Evolutionary conservation across 2,888 invertebrate genomes (phyloP).

Genomic region (Rhyacophila evoluta): DNA sequence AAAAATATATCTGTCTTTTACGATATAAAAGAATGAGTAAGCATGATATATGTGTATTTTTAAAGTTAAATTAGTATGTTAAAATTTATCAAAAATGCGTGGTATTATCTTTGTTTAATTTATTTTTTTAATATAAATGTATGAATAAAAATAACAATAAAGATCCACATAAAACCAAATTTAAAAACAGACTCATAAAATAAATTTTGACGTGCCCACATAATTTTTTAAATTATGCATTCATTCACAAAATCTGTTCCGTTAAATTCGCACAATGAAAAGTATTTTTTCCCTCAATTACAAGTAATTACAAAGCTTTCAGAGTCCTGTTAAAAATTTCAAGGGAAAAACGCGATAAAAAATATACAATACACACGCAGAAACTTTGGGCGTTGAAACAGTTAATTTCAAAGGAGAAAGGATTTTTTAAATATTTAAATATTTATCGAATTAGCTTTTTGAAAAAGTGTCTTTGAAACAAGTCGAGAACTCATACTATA

Average conservation of each 20-base stretch:
- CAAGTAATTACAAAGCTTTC: constrained; percentile 15
- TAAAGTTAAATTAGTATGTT: no score
- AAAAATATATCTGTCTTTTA: no score
- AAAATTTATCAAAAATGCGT: no score
- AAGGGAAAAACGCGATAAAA: background rate
- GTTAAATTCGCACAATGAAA: background rate
- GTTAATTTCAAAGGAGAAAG: background rate
- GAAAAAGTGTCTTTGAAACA: background rate
- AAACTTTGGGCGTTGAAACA: background rate
- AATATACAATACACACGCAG: background rate
- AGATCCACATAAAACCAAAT: no score
- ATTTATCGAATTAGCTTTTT: background rate
- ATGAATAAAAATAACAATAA: no score
- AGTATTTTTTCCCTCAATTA: constrained; percentile 3
- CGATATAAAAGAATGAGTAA: no score
- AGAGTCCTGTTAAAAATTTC: background rate
- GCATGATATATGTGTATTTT: no score
- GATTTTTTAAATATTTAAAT: background rate
- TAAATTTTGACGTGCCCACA: background rate
- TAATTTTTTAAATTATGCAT: constrained; percentile 2
- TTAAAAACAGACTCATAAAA: background rate
- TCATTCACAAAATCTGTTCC: constrained; percentile 13
- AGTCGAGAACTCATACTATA: background rate
- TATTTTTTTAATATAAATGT: no score
- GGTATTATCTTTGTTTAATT: no score